Percentiles rank a stretch among this genome's conserved stretches.
These are phyloP conservation scores for Magallana angulata DNA, from an alignment of 1,140 invertebrate genomes.

Conservation along the genomic window DNA sequence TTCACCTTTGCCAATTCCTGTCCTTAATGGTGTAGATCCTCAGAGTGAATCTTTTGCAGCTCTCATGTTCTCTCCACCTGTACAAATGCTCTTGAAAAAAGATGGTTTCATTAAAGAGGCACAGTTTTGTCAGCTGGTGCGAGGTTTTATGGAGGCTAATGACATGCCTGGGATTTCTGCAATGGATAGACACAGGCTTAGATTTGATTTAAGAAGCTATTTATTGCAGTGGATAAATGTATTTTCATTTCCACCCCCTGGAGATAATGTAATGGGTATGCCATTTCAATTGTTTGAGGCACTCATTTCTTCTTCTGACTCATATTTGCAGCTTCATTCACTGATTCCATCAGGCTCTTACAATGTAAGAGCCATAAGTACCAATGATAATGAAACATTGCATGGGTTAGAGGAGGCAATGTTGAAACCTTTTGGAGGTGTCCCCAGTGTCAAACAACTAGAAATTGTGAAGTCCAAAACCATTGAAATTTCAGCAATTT, in stretches of 20 bases:
- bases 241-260: conserved; percentile 19
- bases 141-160: background rate
- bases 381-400: conserved; percentile 26
- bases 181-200: background rate
- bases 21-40: background rate
- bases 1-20: background rate
- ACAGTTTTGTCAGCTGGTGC: background rate
- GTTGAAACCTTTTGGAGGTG: conserved; percentile 18
- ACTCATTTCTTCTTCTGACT: background rate
- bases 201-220: background rate
- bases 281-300: background rate
- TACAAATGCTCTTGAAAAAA: background rate
- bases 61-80: background rate
- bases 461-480: conserved; percentile 19
- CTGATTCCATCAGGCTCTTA: conserved; percentile 7
- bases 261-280: conserved; percentile 3
- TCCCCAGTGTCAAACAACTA: background rate
- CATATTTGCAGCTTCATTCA: background rate
- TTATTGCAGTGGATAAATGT: background rate
- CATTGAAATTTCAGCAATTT: conserved; percentile 23
- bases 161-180: conserved; percentile 25
- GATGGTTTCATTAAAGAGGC: background rate
- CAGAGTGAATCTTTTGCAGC: background rate
- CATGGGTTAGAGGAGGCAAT: conserved; percentile 19
- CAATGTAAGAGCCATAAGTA: conserved; percentile 13